A percentile compares a stretch with the other conserved stretches of the same genome.
Conservation (phyloP, 2,797 vertebrate genomes). For the Manis pentadactyla region DNA sequence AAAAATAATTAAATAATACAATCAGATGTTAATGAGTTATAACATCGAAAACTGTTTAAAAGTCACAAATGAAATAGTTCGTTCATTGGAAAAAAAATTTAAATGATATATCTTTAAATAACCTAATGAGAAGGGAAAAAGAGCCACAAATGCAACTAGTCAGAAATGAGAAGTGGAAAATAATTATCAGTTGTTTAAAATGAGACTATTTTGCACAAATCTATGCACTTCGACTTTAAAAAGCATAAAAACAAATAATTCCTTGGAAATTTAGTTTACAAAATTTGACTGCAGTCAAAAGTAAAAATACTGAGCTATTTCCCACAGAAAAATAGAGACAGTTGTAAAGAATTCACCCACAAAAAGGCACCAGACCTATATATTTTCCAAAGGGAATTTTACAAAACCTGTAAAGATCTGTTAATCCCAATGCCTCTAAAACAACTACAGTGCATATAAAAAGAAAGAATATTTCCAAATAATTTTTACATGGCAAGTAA, state of each 20-base stretch:
- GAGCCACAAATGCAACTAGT: neutral
- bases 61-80: neutral
- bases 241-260: neutral
- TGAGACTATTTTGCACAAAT: slow-evolving; percentile 20
- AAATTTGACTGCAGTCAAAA: neutral
- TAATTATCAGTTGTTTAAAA: neutral
- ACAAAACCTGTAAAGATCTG: neutral
- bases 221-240: neutral
- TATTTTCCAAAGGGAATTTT: neutral
- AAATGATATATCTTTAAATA: neutral
- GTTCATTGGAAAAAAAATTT: neutral
- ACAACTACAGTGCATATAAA: neutral
- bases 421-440: neutral
- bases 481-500: neutral
- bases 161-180: neutral
- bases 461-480: neutral
- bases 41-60: neutral
- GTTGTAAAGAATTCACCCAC: neutral
- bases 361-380: neutral
- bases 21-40: neutral
- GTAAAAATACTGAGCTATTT: neutral
- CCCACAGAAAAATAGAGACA: neutral
- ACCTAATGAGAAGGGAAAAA: neutral
- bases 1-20: neutral
- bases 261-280: neutral